Conservation (phyloP, 2,113 vertebrate species). For the Nansenia antarctica region DNA sequence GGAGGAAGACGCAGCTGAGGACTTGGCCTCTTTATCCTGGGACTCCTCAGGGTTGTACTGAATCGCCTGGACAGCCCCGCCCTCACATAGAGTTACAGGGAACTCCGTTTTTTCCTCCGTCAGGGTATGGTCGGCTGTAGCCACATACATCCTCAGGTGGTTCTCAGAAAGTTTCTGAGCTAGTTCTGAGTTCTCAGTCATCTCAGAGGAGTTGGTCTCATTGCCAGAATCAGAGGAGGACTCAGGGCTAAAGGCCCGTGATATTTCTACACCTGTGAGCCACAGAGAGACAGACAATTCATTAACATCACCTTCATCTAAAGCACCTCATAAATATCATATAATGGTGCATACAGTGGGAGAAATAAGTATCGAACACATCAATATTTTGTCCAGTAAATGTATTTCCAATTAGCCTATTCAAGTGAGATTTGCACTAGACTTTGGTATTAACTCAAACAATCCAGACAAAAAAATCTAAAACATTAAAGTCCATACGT, state of each 20-base stretch:
- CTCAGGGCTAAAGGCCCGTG: conserved; percentile 96
- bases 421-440: too few species aligned
- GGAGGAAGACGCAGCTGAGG: conserved; percentile 87
- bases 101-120: conserved; percentile 87
- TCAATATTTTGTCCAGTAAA: too few species aligned
- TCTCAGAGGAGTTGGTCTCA: conserved; percentile 99
- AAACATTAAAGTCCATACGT: too few species aligned
- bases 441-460: too few species aligned
- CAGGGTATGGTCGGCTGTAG: conserved; percentile 81
- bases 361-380: too few species aligned
- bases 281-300: conserved; percentile 84
- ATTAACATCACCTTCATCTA: conserved; percentile 74
- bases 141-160: conserved; percentile 86
- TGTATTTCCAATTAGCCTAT: too few species aligned
- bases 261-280: conserved; percentile 96
- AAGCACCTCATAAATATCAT: conserved; percentile 65
- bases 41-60: conserved; percentile 68
- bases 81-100: conserved; percentile 67
- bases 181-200: conserved; percentile 97
- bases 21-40: conserved; percentile 79
- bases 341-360: conserved; percentile 44
- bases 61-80: conserved; percentile 69
- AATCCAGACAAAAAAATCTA: too few species aligned
- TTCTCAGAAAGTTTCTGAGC: conserved; percentile 93
- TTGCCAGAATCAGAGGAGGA: conserved; percentile 98